These are phyloP conservation scores for Parauchenoglanis ngamensis DNA, from an alignment of 2,797 vertebrate genomes.

Conservation along the genomic window DNA sequence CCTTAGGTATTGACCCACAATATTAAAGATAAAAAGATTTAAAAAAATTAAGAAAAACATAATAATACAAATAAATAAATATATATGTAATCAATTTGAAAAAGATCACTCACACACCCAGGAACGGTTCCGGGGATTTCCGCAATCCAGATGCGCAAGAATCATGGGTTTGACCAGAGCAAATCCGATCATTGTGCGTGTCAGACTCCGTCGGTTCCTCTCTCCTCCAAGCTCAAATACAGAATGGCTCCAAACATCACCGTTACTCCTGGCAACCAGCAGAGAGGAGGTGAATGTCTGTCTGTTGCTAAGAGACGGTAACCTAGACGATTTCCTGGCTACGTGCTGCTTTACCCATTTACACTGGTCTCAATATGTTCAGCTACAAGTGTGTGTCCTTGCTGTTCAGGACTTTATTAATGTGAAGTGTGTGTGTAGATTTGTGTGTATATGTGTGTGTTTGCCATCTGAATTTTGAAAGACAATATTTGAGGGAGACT, in stretches of 20 bases:
- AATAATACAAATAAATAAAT: background rate
- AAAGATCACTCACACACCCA: background rate
- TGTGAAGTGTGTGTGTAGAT: background rate
- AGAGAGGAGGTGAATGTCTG: conserved; percentile 58
- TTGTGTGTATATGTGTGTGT: background rate
- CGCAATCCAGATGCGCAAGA: conserved; percentile 1
- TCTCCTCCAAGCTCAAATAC: conserved; percentile 41
- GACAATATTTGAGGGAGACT: background rate
- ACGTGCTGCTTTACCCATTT: conserved; percentile 30
- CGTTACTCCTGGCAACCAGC: conserved; percentile 51
- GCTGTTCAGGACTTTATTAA: background rate
- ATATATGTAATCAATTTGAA: background rate
- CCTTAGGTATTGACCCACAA: background rate
- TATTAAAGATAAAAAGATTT: background rate
- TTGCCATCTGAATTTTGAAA: background rate
- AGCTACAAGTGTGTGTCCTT: conserved; percentile 42
- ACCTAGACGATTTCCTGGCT: conserved; percentile 61
- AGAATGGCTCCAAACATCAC: conserved; percentile 45
- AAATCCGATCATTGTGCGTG: conserved; percentile 14
- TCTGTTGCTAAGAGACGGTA: conserved; percentile 80
- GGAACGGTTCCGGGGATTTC: conserved; percentile 11
- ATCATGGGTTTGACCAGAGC: background rate
- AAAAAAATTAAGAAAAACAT: background rate
- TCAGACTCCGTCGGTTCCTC: conserved; percentile 17
- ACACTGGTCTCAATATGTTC: conserved; percentile 5